A percentile compares a stretch with the other conserved stretches of the same genome.
Conservation (phyloP, 37 sponge, comb jelly and placozoan genomes). For the Ianthella basta region DNA sequence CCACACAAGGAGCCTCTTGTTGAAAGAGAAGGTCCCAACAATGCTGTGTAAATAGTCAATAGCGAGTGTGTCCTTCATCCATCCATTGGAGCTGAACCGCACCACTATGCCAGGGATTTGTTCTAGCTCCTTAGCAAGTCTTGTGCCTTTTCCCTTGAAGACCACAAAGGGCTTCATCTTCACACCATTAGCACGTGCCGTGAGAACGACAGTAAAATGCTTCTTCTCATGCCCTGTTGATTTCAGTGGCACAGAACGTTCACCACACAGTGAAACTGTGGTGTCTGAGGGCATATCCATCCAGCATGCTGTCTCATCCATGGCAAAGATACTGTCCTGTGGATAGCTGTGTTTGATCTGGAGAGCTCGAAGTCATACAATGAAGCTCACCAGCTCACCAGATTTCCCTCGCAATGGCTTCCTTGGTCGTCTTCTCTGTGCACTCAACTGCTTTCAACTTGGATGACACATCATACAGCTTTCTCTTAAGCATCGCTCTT, state of each 20-base stretch:
- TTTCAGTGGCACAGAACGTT: slow-evolving; percentile 48
- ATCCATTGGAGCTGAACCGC: slow-evolving; percentile 5
- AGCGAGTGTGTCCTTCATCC: slow-evolving; percentile 23
- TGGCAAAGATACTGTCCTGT: slow-evolving; percentile 30
- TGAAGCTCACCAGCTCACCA: slow-evolving; percentile 43
- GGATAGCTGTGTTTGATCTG: slow-evolving; percentile 22
- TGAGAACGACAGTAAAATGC: slow-evolving; percentile 56
- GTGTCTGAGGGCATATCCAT: slow-evolving; percentile 66
- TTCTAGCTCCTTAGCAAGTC: not conserved
- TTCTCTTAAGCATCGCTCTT: too few relatives aligned
- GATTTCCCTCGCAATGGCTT: too few relatives aligned
- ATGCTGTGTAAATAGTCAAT: not conserved
- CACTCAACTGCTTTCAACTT: too few relatives aligned
- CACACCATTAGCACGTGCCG: slow-evolving; percentile 59
- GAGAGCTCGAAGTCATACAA: slow-evolving; percentile 15
- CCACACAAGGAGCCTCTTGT: slow-evolving; percentile 18
- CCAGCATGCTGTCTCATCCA: slow-evolving; percentile 77
- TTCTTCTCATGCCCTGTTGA: slow-evolving; percentile 71
- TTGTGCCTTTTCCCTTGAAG: slow-evolving; percentile 60
- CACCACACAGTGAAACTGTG: slow-evolving; percentile 52
- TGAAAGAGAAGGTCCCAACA: not conserved
- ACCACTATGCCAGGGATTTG: slow-evolving; percentile 8
- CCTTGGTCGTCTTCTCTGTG: too few relatives aligned
- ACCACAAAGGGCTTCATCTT: slow-evolving; percentile 63
- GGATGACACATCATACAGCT: too few relatives aligned